Conservation (phyloP, 2,797 vertebrate species). For the Cacajao melanocephalus region DNA sequence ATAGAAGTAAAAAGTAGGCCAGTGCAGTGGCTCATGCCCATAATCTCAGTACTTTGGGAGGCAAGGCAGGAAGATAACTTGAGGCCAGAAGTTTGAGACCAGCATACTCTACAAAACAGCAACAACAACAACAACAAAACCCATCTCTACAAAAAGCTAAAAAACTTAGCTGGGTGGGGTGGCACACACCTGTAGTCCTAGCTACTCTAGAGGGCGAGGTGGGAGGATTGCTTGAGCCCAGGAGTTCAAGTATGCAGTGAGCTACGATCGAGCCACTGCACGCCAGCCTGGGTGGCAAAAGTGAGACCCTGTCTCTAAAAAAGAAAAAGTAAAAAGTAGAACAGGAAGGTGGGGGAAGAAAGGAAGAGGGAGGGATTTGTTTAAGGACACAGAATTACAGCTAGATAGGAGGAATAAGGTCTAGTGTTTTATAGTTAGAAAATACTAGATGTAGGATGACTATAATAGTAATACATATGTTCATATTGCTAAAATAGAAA, state of each 20-base stretch:
- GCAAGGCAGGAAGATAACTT: not conserved
- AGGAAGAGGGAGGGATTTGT: not conserved
- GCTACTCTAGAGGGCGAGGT: not conserved
- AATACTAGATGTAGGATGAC: not conserved
- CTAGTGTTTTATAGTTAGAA: not conserved
- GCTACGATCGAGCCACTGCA: not conserved
- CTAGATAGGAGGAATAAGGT: not conserved
- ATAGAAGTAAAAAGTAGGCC: not conserved
- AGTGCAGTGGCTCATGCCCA: not conserved
- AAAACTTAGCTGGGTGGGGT: not conserved
- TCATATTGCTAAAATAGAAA: not conserved
- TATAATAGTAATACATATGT: not conserved
- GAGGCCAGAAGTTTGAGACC: not conserved
- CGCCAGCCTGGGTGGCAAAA: not conserved
- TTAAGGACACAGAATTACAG: not conserved
- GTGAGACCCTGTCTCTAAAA: not conserved
- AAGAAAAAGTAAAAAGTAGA: not conserved
- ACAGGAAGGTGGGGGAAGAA: not conserved
- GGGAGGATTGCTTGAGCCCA: not conserved
- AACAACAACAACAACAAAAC: too few species aligned
- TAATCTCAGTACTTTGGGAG: not conserved
- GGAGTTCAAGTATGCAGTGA: not conserved
- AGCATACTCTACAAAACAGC: not conserved
- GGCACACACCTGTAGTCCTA: not conserved
- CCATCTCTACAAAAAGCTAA: not conserved